Conservation (phyloP, 2,888 invertebrate species). For the Drosophila mulleri region DNA sequence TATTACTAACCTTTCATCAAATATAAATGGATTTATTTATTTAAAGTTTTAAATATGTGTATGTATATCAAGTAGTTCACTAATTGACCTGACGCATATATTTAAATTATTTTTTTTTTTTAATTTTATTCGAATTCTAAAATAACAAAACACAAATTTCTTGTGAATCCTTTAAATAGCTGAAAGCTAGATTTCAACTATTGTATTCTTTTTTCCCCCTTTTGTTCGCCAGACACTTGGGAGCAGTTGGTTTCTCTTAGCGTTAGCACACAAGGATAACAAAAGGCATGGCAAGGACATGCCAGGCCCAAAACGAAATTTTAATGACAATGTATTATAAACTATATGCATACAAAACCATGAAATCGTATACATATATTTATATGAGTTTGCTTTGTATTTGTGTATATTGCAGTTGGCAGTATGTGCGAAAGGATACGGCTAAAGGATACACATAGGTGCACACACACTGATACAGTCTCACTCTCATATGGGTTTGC, state of each 20-base stretch:
- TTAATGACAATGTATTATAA: conserved; percentile 60
- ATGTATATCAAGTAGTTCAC: not conserved
- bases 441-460: conserved; percentile 45
- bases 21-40: not conserved
- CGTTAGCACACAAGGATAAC: conserved; percentile 38
- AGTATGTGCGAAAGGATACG: conserved; percentile 60
- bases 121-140: not conserved
- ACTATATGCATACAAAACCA: conserved; percentile 44
- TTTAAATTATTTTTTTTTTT: not conserved
- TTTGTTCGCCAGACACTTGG: conserved; percentile 45
- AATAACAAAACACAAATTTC: too few relatives aligned
- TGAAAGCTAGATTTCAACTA: conserved; percentile 44
- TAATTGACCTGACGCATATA: not conserved
- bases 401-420: conserved; percentile 52
- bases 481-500: conserved; percentile 38
- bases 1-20: not conserved
- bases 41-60: not conserved
- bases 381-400: conserved; percentile 12
- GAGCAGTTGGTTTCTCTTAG: conserved; percentile 31
- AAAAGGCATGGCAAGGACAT: conserved; percentile 40
- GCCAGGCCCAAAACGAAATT: conserved; percentile 52
- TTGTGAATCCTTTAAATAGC: conserved; percentile 18
- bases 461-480: conserved; percentile 1
- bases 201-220: conserved; percentile 32
- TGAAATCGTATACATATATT: conserved; percentile 14